Conservation (phyloP, 2,888 invertebrate species). For the Hanleya hanleyi region DNA sequence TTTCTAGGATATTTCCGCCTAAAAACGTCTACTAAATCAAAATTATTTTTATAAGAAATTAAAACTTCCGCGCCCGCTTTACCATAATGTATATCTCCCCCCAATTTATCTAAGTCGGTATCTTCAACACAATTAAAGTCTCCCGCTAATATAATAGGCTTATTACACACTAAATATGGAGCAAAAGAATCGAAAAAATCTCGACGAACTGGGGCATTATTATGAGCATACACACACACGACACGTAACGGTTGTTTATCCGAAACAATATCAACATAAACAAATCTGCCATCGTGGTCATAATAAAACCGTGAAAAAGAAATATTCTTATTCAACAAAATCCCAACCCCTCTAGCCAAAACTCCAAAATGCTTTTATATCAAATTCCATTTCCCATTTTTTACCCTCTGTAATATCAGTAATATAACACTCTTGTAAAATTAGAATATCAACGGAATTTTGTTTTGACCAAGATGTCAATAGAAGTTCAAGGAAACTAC, state of each 20-base stretch:
- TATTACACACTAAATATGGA: slow-evolving; percentile 15
- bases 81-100: slow-evolving; percentile 19
- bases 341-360: slow-evolving; percentile 11
- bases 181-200: slow-evolving; percentile 21
- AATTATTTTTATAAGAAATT: too few relatives aligned
- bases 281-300: slow-evolving; percentile 8
- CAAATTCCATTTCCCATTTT: neutral
- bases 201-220: slow-evolving; percentile 11
- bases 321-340: slow-evolving; percentile 7
- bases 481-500: neutral
- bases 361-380: slow-evolving; percentile 2
- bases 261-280: neutral
- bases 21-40: too few relatives aligned
- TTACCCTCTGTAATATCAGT: neutral
- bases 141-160: slow-evolving; percentile 19
- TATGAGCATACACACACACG: slow-evolving; percentile 17
- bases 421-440: slow-evolving; percentile 4
- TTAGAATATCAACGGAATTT: neutral
- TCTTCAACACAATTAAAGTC: slow-evolving; percentile 33
- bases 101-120: slow-evolving; percentile 21
- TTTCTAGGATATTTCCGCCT: too few relatives aligned
- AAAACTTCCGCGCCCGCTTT: too few relatives aligned
- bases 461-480: neutral
- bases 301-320: neutral
- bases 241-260: neutral